phyloP scores from a whole-genome alignment of 2,113 vertebrate species.

The Chroicocephalus ridibundus region DNA sequence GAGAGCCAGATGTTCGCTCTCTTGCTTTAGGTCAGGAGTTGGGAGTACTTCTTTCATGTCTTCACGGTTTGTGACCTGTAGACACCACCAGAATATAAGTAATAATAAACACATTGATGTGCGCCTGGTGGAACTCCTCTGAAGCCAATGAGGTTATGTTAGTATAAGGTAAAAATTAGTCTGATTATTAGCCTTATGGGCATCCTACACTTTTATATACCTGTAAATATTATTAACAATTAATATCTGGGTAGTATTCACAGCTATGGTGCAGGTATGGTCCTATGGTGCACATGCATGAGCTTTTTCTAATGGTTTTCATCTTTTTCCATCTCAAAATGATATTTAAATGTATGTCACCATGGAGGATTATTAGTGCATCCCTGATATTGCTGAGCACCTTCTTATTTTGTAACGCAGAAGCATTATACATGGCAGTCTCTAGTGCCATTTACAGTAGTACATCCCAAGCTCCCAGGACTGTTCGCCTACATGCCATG shows the following conservation, averaged over 20 bases:
- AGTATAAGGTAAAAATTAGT: slow-evolving; percentile 5
- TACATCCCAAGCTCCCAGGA: not conserved
- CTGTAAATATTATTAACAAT: not conserved
- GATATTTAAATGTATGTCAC: not conserved
- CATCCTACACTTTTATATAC: not conserved
- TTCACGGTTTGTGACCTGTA: slow-evolving; percentile 27
- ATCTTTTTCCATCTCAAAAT: not conserved
- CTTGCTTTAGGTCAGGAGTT: slow-evolving; percentile 3
- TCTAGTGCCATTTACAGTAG: slow-evolving; percentile 25
- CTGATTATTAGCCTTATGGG: not conserved
- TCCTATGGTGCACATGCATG: not conserved
- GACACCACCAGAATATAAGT: not conserved
- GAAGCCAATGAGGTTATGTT: not conserved
- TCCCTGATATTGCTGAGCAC: not conserved
- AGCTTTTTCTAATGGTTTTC: not conserved
- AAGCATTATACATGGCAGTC: not conserved
- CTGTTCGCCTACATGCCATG: not conserved
- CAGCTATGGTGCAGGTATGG: not conserved
- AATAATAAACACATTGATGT: slow-evolving; percentile 35
- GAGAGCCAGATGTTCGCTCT: slow-evolving; percentile 4
- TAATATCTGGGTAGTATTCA: not conserved
- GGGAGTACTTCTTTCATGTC: slow-evolving; percentile 6
- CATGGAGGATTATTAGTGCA: not conserved
- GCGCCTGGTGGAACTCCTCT: not conserved
- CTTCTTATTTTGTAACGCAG: not conserved